Conservation (phyloP, 92 coral and sea anemone species). For the Muricea muricata region DNA sequence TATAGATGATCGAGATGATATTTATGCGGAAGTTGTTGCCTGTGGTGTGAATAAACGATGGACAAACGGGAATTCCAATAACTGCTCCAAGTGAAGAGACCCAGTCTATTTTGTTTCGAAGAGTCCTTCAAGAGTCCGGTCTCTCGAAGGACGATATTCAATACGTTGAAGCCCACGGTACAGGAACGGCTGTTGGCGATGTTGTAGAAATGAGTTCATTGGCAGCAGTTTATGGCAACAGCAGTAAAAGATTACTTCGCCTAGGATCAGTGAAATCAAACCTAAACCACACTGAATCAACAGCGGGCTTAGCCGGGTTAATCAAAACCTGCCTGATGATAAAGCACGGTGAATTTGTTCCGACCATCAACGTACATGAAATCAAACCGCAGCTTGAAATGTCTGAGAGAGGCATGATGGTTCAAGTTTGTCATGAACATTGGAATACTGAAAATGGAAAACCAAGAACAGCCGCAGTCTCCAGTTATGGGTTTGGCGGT, state of each 20-base stretch:
- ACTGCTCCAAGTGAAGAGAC: conserved; percentile 62
- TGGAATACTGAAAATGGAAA: conserved; percentile 57
- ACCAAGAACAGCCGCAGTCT: conserved; percentile 65
- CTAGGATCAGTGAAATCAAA: conserved; percentile 83
- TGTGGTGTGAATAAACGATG: conserved; percentile 72
- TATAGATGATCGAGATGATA: conserved; percentile 54
- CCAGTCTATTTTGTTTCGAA: conserved; percentile 48
- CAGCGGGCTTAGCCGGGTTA: conserved; percentile 82
- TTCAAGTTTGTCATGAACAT: conserved; percentile 15
- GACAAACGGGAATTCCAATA: conserved; percentile 69
- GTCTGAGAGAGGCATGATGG: conserved; percentile 53
- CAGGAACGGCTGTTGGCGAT: conserved; percentile 88
- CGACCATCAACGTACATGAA: conserved; percentile 63
- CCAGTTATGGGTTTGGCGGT: conserved; percentile 73
- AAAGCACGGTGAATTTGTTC: conserved; percentile 65
- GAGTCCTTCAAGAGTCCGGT: conserved; percentile 55
- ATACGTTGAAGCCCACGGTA: conserved; percentile 64
- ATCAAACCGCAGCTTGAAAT: conserved; percentile 72
- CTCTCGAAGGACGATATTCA: conserved; percentile 40
- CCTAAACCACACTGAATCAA: conserved; percentile 83
- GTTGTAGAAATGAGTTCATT: conserved; percentile 72
- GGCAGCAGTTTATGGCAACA: conserved; percentile 61
- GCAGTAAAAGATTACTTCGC: conserved; percentile 48
- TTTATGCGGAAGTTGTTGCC: conserved; percentile 58
- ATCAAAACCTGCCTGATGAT: conserved; percentile 80